Evolutionary conservation across 1,140 invertebrate species (phyloP), one percentile per base, ranked within the genome.

Genomic region (Riptortus pedestris): DNA sequence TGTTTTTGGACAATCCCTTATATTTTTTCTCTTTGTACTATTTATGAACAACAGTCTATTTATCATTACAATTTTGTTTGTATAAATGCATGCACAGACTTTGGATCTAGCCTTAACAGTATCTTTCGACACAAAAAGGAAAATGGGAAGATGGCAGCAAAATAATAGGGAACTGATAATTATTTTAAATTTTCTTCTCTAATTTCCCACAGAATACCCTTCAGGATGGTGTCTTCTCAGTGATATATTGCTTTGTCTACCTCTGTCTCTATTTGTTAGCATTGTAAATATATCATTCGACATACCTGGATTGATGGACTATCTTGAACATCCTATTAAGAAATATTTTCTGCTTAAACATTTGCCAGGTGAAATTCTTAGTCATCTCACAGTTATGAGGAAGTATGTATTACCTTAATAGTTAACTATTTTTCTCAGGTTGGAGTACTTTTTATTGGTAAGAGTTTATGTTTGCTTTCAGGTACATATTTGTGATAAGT

Each of bases 181-280:
- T n/a, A n/a, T n/a, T n/a, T n/a, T n/a, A n/a, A n/a, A n/a, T n/a
- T n/a, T n/a, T n/a, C n/a, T n/a, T n/a, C n/a, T n/a, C n/a, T n/a
- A n/a, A n/a, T n/a, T n/a, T n/a, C n/a, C 70, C 70, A 57, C 67
- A 73, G 77, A 67, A 79, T 43, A 87, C 81, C 74, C 75, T 77
- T 1, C 72, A n/a, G 88, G 89, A 20, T 91, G 88, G 87, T 77
- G 80, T n/a, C 76, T 87, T 48, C 77, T 90, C 67, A 81, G 80
- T 65, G 90, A 92, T 71, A 72, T 88, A 9, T 71, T 91, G 4
- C 72, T 88, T 1, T 76, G 85, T 0, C 74, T 92, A 66, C 90
- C 90, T 0, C 68, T 92, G 0, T 83, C 80, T 0, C 69, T 91
- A 12, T 87, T 90, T 66, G 75, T 86, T 0, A 82, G 85, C 67